Percentiles rank a stretch among this genome's conserved stretches.
phyloP scores from a whole-genome alignment of 2,113 vertebrate species.

The Albula goreensis region DNA sequence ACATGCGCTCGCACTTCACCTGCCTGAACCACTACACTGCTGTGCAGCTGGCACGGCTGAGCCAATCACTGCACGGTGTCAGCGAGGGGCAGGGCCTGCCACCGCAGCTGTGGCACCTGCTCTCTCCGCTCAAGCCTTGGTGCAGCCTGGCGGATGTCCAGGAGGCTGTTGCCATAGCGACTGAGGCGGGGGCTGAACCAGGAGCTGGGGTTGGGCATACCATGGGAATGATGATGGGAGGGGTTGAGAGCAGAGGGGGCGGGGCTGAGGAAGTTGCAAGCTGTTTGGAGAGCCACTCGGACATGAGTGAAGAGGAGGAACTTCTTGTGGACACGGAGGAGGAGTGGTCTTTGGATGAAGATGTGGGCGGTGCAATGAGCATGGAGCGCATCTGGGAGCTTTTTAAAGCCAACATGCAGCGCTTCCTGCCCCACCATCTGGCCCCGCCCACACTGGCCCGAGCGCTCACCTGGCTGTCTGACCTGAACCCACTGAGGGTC shows the following conservation, averaged over 20 bases:
- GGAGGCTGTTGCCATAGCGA: slow-evolving; percentile 40
- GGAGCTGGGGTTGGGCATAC: slow-evolving; percentile 43
- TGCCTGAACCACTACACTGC: slow-evolving; percentile 91
- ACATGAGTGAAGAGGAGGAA: slow-evolving; percentile 51
- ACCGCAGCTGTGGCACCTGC: no score
- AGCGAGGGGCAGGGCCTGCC: slow-evolving; percentile 24
- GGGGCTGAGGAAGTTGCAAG: not conserved
- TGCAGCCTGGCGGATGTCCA: slow-evolving; percentile 57
- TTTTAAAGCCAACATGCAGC: slow-evolving; percentile 57
- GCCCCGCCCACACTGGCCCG: slow-evolving; percentile 59
- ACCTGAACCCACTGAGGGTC: slow-evolving; percentile 69
- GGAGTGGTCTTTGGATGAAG: not conserved
- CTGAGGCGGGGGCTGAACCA: slow-evolving; percentile 41
- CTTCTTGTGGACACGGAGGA: no score
- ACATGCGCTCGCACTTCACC: slow-evolving; percentile 75
- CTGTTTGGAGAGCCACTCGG: no score
- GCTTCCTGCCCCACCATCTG: slow-evolving; percentile 54
- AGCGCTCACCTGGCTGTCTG: slow-evolving; percentile 70
- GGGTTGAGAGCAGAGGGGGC: not conserved
- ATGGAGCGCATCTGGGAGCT: slow-evolving; percentile 61
- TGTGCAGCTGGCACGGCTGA: slow-evolving; percentile 86
- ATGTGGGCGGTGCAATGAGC: slow-evolving; percentile 15
- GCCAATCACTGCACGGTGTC: slow-evolving; percentile 66
- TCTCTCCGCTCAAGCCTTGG: not conserved
- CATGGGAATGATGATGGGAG: no score